Evolutionary conservation across 2,113 vertebrate species (phyloP).

Genomic region (Cebus imitator): DNA sequence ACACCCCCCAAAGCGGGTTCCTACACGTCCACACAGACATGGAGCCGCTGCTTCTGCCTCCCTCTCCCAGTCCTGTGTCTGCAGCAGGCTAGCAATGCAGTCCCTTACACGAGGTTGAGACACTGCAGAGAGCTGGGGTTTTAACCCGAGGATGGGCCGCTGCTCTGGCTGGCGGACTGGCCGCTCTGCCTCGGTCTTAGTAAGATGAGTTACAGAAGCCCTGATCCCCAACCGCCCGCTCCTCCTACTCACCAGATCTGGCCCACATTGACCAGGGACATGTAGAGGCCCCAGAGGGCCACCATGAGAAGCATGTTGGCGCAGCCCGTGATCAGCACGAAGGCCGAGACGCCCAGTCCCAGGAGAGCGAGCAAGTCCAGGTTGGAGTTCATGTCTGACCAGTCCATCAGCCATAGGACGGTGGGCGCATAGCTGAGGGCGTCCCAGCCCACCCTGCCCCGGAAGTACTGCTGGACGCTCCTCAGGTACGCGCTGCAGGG

Average conservation of each 20-base stretch:
- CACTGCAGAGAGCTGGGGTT: not conserved
- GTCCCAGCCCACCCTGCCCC: constrained; percentile 83
- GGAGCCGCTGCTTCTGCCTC: not conserved
- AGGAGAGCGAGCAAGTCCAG: constrained; percentile 89
- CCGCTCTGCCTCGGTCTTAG: not conserved
- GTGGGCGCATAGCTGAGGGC: constrained; percentile 90
- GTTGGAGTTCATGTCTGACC: constrained; percentile 91
- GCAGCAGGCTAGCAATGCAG: not conserved
- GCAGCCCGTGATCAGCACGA: constrained; percentile 88
- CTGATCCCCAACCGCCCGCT: fast-evolving
- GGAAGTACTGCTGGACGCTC: constrained; percentile 89
- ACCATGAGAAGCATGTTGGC: constrained; percentile 96
- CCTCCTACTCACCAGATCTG: constrained; percentile 92
- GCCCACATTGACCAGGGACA: constrained; percentile 93
- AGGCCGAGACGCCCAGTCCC: constrained; percentile 88
- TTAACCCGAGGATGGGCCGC: not conserved
- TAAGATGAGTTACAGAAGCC: not conserved
- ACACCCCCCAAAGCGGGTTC: not conserved
- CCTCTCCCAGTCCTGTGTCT: fast-evolving
- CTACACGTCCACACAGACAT: not conserved
- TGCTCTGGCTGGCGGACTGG: not conserved
- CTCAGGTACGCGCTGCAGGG: constrained; percentile 89
- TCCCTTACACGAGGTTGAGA: fast-evolving
- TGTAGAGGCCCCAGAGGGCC: constrained; percentile 92
- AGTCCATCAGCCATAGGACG: constrained; percentile 93